Base-by-base conservation (phyloP, 2,797 vertebrate species). In the Acropternis orthonyx region DNA sequence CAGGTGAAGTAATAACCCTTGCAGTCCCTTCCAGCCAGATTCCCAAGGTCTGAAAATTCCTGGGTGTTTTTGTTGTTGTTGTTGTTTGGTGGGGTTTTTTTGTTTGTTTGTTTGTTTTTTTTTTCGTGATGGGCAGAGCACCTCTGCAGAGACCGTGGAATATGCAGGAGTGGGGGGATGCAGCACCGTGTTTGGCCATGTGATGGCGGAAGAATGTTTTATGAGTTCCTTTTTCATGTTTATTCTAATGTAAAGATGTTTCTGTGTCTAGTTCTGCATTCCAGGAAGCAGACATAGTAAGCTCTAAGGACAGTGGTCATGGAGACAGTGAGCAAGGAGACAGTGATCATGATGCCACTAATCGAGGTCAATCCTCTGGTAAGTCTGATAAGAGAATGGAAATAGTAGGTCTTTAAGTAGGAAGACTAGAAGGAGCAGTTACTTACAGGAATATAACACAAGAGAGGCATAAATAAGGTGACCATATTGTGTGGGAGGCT, bases 301-400 rank as follows among this genome's bases (percentile, higher is more conserved):
- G 99, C 98, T 99, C 99, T 92, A 99, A 99, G 98, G 99, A 99
- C 98, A 99, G 99, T 89, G 99, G 99, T 92, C 99, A 99, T 56
- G 99, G 99, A 91, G 99, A 99, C 98, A 99, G 99, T 85, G 99
- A 99, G 93, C 99, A 99, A 97, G 99, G 99, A 85, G 99, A 99
- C 98, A 99, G 99, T 86, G 99, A 99, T 97, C 99, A 99, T 65
- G 99, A 99, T 65, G 99, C 99, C 97, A 99, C 99, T 95, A 99
- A 99, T 98, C 98, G 99, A 97, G 99, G 98, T 97, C 99, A 99
- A 97, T 99, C 99, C 95, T 98, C 99, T 91, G 99, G 99, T 99
- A 98, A 98, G 99, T 99, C 96, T 95, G 96, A 96, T 91, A 96
- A 97, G 94, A 71, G 74, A 96, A 92, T 93, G 94, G 94, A 92